A percentile compares a stretch with the other conserved stretches of the same genome.
These are phyloP conservation scores for Cotesia chilonis DNA, from an alignment of 1,140 invertebrate species.

Conservation along the genomic window DNA sequence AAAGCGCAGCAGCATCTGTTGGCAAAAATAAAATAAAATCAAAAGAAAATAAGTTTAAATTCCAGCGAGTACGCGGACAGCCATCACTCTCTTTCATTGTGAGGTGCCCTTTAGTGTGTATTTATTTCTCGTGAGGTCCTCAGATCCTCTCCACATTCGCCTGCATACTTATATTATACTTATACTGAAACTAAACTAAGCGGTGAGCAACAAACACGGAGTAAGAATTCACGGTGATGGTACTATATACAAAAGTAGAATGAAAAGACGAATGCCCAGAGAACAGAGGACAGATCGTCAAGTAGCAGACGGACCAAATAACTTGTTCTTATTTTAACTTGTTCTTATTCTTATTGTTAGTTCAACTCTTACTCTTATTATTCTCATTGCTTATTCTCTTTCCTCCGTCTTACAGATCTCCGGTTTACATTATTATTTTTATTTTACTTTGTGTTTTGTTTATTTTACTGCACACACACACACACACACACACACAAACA, in stretches of 20 bases:
- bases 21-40: conserved; percentile 18
- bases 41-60: conserved; percentile 13
- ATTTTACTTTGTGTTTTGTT: conserved; percentile 3
- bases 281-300: conserved; percentile 34
- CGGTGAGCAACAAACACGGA: conserved; percentile 33
- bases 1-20: too few species aligned
- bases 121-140: conserved; percentile 26
- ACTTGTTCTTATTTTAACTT: conserved; percentile 28
- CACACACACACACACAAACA: conserved; percentile 23
- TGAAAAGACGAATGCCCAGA: conserved; percentile 24
- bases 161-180: conserved; percentile 19
- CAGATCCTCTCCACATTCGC: conserved; percentile 42
- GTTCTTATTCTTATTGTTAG: conserved; percentile 16
- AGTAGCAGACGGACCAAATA: conserved; percentile 37
- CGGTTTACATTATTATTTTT: conserved; percentile 24
- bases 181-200: conserved; percentile 26
- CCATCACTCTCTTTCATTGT: conserved; percentile 42
- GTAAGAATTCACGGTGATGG: conserved; percentile 33
- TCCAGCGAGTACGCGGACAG: conserved; percentile 30
- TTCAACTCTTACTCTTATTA: too few species aligned
- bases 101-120: too few species aligned
- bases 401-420: background rate
- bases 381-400: background rate
- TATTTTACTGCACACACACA: conserved; percentile 5
- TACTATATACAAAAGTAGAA: conserved; percentile 9